Evolutionary conservation across 1,140 invertebrate genomes (phyloP).

Genomic region (Drosophila mauritiana): DNA sequence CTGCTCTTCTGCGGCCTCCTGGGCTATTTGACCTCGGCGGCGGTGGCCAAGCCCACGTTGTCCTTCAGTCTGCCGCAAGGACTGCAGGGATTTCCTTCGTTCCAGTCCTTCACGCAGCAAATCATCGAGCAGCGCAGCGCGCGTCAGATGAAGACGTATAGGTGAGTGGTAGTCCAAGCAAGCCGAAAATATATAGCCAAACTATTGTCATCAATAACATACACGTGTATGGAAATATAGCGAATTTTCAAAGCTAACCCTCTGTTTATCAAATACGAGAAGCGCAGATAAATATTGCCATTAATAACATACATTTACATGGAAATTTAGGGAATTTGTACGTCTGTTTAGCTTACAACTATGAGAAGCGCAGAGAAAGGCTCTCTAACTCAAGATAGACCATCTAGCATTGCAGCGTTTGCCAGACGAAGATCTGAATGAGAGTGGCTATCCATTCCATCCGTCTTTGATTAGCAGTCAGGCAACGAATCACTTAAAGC

Average conservation of each 20-base stretch:
- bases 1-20: slow-evolving; percentile 63
- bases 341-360: background rate
- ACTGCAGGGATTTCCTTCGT: slow-evolving; percentile 75
- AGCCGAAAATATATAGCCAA: background rate
- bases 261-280: no score
- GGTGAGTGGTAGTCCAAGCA: slow-evolving; percentile 53
- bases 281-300: background rate
- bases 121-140: slow-evolving; percentile 78
- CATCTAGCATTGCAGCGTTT: slow-evolving; percentile 64
- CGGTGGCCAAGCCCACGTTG: slow-evolving; percentile 77
- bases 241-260: background rate
- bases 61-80: slow-evolving; percentile 77
- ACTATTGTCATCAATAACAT: background rate
- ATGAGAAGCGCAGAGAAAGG: slow-evolving; percentile 1
- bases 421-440: slow-evolving; percentile 84
- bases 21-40: slow-evolving; percentile 70
- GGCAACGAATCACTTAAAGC: slow-evolving; percentile 6
- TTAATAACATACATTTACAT: background rate
- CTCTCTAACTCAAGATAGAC: slow-evolving; percentile 22
- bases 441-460: slow-evolving; percentile 35
- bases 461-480: slow-evolving; percentile 37
- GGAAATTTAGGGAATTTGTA: background rate
- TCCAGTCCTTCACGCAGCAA: slow-evolving; percentile 83
- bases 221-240: background rate
- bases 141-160: slow-evolving; percentile 84